These are phyloP conservation scores for Dolichallabes microphthalmus DNA, from an alignment of 2,113 vertebrate genomes.

Conservation along the genomic window DNA sequence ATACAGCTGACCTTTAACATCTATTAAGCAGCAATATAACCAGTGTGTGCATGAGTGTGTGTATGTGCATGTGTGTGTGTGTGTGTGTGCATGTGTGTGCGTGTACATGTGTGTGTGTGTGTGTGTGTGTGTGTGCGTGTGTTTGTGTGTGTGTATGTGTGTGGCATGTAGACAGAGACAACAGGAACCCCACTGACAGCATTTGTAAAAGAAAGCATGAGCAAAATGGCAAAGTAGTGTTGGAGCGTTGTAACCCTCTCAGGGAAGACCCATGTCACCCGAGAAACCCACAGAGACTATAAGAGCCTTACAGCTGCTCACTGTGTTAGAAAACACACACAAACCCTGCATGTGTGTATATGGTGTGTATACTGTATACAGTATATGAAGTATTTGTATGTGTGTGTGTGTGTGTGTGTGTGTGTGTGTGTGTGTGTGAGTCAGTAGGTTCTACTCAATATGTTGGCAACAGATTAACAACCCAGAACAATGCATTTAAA, in stretches of 20 bases:
- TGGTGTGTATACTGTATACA: too few relatives aligned
- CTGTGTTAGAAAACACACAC: neutral
- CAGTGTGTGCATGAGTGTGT: neutral
- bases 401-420: neutral
- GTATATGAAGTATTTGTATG: neutral
- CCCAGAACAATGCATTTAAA: neutral
- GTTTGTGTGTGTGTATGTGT: neutral
- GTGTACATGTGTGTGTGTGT: conserved; percentile 4
- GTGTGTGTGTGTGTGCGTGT: neutral
- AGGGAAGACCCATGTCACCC: neutral
- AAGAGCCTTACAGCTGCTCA: conserved; percentile 9
- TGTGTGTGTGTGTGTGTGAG: neutral
- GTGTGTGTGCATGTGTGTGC: neutral
- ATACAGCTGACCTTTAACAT: neutral
- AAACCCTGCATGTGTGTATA: neutral
- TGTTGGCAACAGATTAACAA: neutral
- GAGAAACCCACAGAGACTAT: conserved; percentile 17
- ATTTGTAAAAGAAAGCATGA: neutral
- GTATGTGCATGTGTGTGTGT: neutral
- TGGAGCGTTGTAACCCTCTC: neutral
- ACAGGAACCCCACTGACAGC: neutral
- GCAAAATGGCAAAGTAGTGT: neutral
- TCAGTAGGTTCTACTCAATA: neutral
- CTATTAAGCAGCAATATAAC: neutral
- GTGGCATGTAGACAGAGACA: neutral